Conservation (phyloP, 2,113 vertebrate genomes). For the Corapipo altera region DNA sequence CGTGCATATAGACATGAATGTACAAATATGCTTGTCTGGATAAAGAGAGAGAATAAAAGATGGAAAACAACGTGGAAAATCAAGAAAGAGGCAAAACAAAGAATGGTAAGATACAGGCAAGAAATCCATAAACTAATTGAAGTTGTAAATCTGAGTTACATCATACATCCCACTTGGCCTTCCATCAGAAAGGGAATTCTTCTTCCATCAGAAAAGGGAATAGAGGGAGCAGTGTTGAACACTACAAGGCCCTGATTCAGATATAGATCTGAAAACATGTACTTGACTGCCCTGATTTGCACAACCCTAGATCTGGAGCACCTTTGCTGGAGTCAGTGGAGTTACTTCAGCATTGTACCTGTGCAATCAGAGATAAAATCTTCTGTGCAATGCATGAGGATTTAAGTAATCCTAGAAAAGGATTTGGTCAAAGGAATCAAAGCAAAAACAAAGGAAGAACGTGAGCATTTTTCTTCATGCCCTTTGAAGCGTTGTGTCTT, state of each 20-base stretch:
- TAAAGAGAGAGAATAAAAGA: background rate
- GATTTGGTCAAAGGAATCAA: slow-evolving; percentile 20
- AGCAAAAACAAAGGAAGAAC: background rate
- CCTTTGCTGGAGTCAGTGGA: background rate
- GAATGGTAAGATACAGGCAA: background rate
- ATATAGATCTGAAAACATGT: background rate
- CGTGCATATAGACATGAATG: background rate
- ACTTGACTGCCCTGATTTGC: background rate
- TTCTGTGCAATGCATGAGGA: background rate
- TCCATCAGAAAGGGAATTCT: background rate
- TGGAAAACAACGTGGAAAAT: background rate
- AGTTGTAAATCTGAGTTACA: background rate
- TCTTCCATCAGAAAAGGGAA: background rate
- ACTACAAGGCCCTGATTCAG: background rate
- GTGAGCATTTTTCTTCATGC: background rate
- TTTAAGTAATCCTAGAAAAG: background rate
- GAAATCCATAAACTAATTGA: background rate
- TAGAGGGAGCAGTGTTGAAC: background rate
- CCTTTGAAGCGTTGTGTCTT: background rate
- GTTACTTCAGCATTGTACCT: background rate
- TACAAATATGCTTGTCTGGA: background rate
- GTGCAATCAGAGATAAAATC: background rate
- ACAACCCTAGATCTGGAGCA: background rate
- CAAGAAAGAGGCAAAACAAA: background rate
- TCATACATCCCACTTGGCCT: background rate